phyloP scores from a whole-genome alignment of 2,113 vertebrate genomes.

The Sapayoa aenigma region DNA sequence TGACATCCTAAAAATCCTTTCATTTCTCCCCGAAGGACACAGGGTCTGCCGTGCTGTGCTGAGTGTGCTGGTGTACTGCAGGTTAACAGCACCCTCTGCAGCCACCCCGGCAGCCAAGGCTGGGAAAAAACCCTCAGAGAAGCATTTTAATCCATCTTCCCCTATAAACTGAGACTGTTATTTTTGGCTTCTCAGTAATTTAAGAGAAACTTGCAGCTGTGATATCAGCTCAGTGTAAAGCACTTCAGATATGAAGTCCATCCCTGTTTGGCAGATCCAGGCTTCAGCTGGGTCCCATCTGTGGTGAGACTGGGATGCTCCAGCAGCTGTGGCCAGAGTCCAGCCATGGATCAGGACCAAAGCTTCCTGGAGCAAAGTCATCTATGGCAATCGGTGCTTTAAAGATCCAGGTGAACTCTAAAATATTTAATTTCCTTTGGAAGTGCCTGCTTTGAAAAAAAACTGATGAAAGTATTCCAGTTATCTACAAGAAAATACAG shows the following conservation, averaged over 20 bases:
- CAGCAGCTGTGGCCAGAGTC: background rate
- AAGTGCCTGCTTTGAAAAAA: background rate
- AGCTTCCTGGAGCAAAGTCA: background rate
- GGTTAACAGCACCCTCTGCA: slow-evolving; percentile 58
- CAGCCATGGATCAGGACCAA: accelerated
- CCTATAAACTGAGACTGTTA: accelerated
- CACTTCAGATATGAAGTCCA: accelerated
- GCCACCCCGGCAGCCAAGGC: background rate
- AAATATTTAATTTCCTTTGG: background rate
- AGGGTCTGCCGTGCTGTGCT: background rate
- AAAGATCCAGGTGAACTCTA: background rate
- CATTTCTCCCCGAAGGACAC: accelerated
- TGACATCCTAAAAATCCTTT: background rate
- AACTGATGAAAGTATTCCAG: background rate
- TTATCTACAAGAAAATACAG: background rate
- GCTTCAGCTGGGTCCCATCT: background rate
- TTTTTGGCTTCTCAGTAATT: accelerated
- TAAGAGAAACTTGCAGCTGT: background rate
- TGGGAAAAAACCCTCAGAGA: accelerated
- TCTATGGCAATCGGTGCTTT: background rate
- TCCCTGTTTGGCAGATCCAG: background rate
- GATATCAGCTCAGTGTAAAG: background rate
- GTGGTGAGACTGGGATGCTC: accelerated
- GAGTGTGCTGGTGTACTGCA: background rate
- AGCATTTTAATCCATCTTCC: accelerated